Conservation (phyloP, 2,797 vertebrate genomes). For the Tympanoctomys barrerae region DNA sequence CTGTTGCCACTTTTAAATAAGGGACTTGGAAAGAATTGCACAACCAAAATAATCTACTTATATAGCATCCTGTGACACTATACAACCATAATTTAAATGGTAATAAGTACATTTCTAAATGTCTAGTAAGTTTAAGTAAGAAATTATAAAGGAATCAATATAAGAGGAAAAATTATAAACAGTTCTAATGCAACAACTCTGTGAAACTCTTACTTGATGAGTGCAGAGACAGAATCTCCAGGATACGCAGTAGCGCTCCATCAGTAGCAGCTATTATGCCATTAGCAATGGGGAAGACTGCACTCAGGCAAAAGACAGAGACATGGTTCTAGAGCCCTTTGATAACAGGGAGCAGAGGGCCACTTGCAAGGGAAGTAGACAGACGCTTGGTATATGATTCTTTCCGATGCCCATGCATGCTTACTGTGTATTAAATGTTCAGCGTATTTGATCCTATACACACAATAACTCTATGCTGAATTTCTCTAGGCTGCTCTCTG, state of each 20-base stretch:
- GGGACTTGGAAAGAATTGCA: background rate
- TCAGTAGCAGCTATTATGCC: background rate
- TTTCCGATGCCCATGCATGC: background rate
- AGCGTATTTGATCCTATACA: background rate
- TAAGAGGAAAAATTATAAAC: conserved; percentile 7
- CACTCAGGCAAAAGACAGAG: background rate
- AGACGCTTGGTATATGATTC: background rate
- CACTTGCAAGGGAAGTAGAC: background rate
- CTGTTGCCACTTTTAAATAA: conserved; percentile 31
- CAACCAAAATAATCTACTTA: conserved; percentile 9
- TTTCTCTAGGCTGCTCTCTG: background rate
- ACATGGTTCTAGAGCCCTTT: background rate
- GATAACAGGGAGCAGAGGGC: background rate
- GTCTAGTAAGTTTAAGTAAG: conserved; percentile 15
- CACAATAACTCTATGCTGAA: background rate
- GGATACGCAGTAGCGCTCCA: background rate
- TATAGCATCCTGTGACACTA: background rate
- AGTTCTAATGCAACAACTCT: background rate
- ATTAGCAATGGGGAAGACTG: background rate
- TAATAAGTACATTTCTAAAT: background rate
- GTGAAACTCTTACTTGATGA: background rate
- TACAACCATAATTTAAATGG: background rate
- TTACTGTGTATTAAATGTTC: background rate
- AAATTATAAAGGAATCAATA: conserved; percentile 11
- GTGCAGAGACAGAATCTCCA: background rate